phyloP scores from a whole-genome alignment of 2,797 vertebrate genomes.

The Distichodus sexfasciatus region DNA sequence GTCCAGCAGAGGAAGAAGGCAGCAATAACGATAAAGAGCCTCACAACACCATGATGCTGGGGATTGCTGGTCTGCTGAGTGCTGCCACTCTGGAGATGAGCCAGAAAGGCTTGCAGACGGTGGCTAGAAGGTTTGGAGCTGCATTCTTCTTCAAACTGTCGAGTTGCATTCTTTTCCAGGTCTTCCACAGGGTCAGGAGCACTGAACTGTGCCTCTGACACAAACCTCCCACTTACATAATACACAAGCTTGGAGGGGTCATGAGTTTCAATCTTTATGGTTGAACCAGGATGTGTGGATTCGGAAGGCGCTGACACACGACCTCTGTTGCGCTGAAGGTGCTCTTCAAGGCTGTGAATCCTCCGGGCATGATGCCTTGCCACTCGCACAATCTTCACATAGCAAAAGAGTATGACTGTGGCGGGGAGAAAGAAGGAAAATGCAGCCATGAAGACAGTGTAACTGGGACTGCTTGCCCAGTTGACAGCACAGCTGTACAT shows the following conservation, averaged over 20 bases:
- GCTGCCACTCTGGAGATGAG: slow-evolving; percentile 48
- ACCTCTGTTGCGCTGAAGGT: slow-evolving; percentile 67
- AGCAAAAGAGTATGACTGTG: slow-evolving; percentile 78
- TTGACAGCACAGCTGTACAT: slow-evolving; percentile 76
- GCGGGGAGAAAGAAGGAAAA: slow-evolving; percentile 75
- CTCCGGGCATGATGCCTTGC: slow-evolving; percentile 75
- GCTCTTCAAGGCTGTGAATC: slow-evolving; percentile 76
- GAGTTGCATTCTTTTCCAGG: slow-evolving; percentile 6
- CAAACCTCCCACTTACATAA: slow-evolving; percentile 68
- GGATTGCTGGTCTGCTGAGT: slow-evolving; percentile 41
- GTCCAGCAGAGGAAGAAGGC: slow-evolving; percentile 83
- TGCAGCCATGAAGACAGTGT: slow-evolving; percentile 67
- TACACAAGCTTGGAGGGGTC: slow-evolving; percentile 67
- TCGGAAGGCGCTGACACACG: slow-evolving; percentile 4
- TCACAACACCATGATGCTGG: slow-evolving; percentile 69
- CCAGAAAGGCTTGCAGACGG: slow-evolving; percentile 60
- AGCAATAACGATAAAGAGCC: slow-evolving; percentile 75
- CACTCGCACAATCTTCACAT: slow-evolving; percentile 75
- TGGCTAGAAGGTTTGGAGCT: slow-evolving; percentile 39
- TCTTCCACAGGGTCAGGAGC: background rate
- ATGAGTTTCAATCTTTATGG: slow-evolving; percentile 47
- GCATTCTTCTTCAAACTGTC: slow-evolving; percentile 28
- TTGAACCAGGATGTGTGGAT: slow-evolving; percentile 18
- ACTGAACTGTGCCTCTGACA: slow-evolving; percentile 56
- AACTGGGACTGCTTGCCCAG: slow-evolving; percentile 76